Percentiles rank a stretch among this genome's conserved stretches.
phyloP scores from a whole-genome alignment of 1,140 invertebrate genomes.

The Drosophila athabasca region DNA sequence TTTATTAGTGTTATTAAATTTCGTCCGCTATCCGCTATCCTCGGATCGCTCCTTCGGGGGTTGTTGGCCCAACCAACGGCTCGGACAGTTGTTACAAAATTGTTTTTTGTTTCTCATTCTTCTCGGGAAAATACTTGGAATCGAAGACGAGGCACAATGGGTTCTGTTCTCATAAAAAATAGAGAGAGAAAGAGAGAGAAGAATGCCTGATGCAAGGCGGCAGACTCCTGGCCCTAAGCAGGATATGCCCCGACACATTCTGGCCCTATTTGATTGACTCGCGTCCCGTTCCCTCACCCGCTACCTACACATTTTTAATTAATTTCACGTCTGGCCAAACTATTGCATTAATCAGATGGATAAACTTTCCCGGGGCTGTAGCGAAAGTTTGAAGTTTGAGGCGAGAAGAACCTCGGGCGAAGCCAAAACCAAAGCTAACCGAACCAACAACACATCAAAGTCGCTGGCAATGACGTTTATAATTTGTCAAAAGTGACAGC shows the following conservation, averaged over 20 bases:
- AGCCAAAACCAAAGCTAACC: constrained; percentile 18
- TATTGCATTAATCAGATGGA: constrained; percentile 76
- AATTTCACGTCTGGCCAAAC: constrained; percentile 67
- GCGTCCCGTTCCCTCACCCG: too few relatives aligned
- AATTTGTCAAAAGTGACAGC: constrained; percentile 81
- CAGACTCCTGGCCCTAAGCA: constrained; percentile 8
- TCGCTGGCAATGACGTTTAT: constrained; percentile 76
- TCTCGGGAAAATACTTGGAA: constrained; percentile 20
- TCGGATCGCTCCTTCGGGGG: constrained; percentile 21
- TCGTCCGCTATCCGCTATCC: constrained; percentile 28
- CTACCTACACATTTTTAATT: too few relatives aligned
- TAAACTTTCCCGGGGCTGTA: constrained; percentile 40
- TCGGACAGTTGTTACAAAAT: constrained; percentile 51
- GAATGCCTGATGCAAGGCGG: too few relatives aligned
- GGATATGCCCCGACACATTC: constrained; percentile 23
- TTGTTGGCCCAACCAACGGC: constrained; percentile 41
- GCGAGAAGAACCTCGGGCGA: constrained; percentile 15
- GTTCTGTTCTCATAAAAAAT: constrained; percentile 11
- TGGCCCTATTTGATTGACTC: neutral
- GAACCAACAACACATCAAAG: constrained; percentile 63
- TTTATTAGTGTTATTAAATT: constrained; percentile 80
- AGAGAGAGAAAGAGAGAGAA: neutral
- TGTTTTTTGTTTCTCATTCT: constrained; percentile 24
- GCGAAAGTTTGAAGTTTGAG: constrained; percentile 9
- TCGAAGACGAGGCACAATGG: constrained; percentile 17